A percentile compares a stretch with the other conserved stretches of the same genome.
phyloP scores from a whole-genome alignment of 2,113 vertebrate species.

The Arizona elegans region DNA sequence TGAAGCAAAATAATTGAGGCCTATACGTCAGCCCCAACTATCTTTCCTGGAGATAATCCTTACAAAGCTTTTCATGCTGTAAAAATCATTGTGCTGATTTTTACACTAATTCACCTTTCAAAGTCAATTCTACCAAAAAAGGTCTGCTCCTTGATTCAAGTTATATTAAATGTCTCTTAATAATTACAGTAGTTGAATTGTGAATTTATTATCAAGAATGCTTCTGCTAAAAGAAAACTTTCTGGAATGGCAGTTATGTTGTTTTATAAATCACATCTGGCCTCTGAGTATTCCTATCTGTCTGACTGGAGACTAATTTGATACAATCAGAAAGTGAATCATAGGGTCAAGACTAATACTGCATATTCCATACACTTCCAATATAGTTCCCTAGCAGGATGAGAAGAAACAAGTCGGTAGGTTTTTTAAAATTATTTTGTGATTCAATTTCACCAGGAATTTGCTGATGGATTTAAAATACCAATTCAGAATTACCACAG shows the following conservation, averaged over 20 bases:
- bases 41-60: neutral
- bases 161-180: neutral
- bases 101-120: neutral
- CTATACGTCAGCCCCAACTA: neutral
- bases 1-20: neutral
- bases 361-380: neutral
- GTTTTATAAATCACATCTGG: neutral
- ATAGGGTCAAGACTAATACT: neutral
- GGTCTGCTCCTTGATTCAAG: neutral
- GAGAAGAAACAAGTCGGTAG: neutral
- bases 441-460: neutral
- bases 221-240: neutral
- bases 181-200: neutral
- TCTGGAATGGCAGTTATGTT: neutral
- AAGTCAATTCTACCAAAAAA: neutral
- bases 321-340: neutral
- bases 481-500: neutral
- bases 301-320: neutral
- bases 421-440: neutral
- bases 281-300: neutral
- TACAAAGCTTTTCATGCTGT: neutral
- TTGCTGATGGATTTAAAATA: neutral
- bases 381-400: neutral
- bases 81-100: neutral
- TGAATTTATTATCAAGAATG: neutral